These are phyloP conservation scores for Ophthalmolycus amberensis DNA, from an alignment of 2,113 vertebrate species.

Conservation along the genomic window DNA sequence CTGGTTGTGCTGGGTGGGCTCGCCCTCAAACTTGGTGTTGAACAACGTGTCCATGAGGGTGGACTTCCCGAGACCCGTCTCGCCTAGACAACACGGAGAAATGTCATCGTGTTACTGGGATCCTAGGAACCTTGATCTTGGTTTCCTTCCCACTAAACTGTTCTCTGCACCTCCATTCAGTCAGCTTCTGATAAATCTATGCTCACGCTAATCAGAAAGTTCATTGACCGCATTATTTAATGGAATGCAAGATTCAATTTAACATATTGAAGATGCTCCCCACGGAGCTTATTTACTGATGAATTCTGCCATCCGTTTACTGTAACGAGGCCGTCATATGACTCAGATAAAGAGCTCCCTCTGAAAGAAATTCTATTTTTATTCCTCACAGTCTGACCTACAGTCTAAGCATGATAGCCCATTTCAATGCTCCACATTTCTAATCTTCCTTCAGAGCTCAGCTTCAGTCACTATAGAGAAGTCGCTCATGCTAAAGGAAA, in stretches of 20 bases:
- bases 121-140: neutral
- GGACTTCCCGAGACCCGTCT: constrained; percentile 97
- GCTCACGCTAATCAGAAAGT: neutral
- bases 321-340: constrained; percentile 49
- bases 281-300: constrained; percentile 24
- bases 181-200: neutral
- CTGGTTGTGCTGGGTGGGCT: constrained; percentile 93
- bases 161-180: neutral
- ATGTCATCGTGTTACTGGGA: neutral
- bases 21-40: constrained; percentile 97
- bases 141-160: neutral
- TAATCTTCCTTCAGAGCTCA: neutral
- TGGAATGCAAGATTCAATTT: neutral
- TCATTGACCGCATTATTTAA: neutral
- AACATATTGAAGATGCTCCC: neutral
- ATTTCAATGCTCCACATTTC: constrained; percentile 34
- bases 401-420: constrained; percentile 42
- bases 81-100: constrained; percentile 82
- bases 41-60: constrained; percentile 98
- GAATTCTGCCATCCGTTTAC: constrained; percentile 54
- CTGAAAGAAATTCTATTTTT: constrained; percentile 68
- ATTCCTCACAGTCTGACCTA: constrained; percentile 54
- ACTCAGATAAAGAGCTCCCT: constrained; percentile 63
- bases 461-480: constrained; percentile 25
- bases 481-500: constrained; percentile 7